Evolutionary conservation across 2,113 vertebrate genomes (phyloP), one percentile per base, ranked within the genome.

Genomic region (Piprites chloris): DNA sequence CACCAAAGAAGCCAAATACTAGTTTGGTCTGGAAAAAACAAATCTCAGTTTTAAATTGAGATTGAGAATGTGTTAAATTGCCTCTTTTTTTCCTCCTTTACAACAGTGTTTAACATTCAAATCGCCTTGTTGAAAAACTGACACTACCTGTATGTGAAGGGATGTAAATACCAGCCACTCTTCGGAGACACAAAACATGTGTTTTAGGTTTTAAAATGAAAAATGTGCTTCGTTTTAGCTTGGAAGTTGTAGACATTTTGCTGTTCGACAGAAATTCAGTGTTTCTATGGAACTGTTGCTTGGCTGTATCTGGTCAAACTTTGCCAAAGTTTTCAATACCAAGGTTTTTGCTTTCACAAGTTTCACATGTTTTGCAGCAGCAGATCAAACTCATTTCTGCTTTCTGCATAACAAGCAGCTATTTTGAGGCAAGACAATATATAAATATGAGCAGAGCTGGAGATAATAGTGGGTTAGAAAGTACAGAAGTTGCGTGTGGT

Each of bases 161-260:
- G 90, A 84, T 95, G 81, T 74, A 89, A 96, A 84, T 89, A 66
- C 46, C 90, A 92, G 71, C 62, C 62, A 35, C 24, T 73, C 65
- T 68, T 85, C 82, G 78, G 80, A 84, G 82, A 66, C 50, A 46
- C 20, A 92, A 87, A 84, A 49, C 85, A 53, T 63, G 81, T 69
- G 89, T 44, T 91, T 94, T 80, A 84, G 53, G 41, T 81, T 84
- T 75, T n/a, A 92, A 96, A 79, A 53, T 73, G 50, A 59, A 80
- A 87, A 87, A 93, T 52, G 14, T 44, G 32, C 44, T 75, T 75
- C 2, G 1, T 55, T 77, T 96, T 94, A 90, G 37, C 79, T 59
- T 76, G 83, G 75, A 80, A 66, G 50, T 92, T 96, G 67, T 41
- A 93, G 80, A 81, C 37, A 14, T 95, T 79, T 90, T 47, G 30